phyloP scores from a whole-genome alignment of 2,797 vertebrate genomes.

The Spinibarbus caldwelli region DNA sequence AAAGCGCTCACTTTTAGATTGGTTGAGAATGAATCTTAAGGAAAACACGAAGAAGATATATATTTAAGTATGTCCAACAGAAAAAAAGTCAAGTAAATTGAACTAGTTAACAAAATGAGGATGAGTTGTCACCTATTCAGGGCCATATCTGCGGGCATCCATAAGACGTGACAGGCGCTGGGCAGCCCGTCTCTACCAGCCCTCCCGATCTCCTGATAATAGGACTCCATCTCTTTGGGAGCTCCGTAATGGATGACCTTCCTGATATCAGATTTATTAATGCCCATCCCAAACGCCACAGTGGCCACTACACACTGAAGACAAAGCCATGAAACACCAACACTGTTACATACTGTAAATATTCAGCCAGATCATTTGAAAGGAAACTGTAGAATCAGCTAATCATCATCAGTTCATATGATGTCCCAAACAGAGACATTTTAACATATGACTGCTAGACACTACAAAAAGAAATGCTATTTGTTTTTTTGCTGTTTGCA shows the following conservation, averaged over 20 bases:
- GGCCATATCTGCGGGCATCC: constrained; percentile 74
- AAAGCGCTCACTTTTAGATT: constrained; percentile 74
- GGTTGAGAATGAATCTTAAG: constrained; percentile 73
- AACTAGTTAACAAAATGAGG: not conserved
- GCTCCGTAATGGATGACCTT: constrained; percentile 87
- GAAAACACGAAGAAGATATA: not conserved
- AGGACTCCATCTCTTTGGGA: constrained; percentile 90
- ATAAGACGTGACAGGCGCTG: constrained; percentile 81
- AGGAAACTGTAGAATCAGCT: too few species aligned
- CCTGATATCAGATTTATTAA: constrained; percentile 87
- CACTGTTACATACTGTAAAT: not conserved
- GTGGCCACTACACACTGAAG: constrained; percentile 85
- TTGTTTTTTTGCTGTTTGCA: too few species aligned
- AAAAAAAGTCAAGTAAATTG: not conserved
- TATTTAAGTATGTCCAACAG: not conserved
- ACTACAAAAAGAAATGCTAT: too few species aligned
- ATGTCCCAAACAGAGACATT: too few species aligned
- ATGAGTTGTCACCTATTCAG: constrained; percentile 75
- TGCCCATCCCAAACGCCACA: constrained; percentile 88
- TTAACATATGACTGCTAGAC: too few species aligned
- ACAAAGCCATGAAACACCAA: not conserved
- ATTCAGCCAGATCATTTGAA: too few species aligned
- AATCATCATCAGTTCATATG: too few species aligned
- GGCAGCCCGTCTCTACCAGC: constrained; percentile 86
- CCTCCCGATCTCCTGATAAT: constrained; percentile 88